Evolutionary conservation across 2,797 vertebrate genomes (phyloP), one percentile per base, ranked within the genome.

Genomic region (Adrianichthys oophorus): DNA sequence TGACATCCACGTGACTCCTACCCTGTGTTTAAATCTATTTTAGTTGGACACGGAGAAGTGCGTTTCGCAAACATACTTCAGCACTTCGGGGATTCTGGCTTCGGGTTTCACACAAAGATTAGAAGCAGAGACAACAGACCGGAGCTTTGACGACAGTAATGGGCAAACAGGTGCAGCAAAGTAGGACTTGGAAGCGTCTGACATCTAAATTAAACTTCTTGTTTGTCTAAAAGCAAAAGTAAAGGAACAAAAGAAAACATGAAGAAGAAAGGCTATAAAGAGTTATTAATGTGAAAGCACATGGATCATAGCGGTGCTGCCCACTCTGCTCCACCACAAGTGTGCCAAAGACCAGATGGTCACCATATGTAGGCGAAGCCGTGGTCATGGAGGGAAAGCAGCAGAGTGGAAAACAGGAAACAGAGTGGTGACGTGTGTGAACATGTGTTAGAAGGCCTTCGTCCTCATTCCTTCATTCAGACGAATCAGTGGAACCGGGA

Each of bases 11-110:
- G 86, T 32, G 70, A 84, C 74, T 88, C 74, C 63, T 70, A 89
- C 88, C 84, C 89, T 89, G 83, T 88, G 91, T 85, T 93, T 93
- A 93, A 91, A 87, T 91, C 91, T 92, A 92, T 93, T 92, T 92
- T 80, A 55, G 85, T 87, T 74, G 75, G 76, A 86, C 64, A 61
- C 65, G 62, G 74, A 58, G 67, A 70, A 59, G 10, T 45, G 52
- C 74, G 63, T 79, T 72, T 79, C 66, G 46, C 53, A 74, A 83
- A 80, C 67, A 70, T 41, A 23, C 50, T 72, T 78, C 59, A 59
- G 51, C 52, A 63, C 62, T 63, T 65, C 64, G 59, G 75, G 54
- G 55, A 49, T 32, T 1, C 17, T 29, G 61, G 65, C 62, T 43
- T 61, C 19, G 17, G 49, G 43, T 62, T 78, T 48, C 46, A 54